Percentiles rank a stretch among this genome's conserved stretches.
These are phyloP conservation scores for Pithys albifrons DNA, from an alignment of 2,113 vertebrate species.

Conservation along the genomic window DNA sequence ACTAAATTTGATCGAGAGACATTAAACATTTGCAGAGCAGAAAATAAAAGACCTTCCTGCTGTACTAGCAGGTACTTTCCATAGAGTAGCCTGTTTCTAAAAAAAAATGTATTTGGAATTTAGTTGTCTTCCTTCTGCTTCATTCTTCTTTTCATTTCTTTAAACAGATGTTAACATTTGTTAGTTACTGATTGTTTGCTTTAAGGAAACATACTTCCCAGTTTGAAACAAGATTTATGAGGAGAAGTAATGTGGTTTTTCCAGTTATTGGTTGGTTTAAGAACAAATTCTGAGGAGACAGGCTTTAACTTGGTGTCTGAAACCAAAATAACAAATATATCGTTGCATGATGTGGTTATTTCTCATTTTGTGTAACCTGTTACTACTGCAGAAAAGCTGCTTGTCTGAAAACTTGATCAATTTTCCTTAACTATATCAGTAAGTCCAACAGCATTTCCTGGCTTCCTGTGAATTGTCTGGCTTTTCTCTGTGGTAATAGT, in stretches of 20 bases:
- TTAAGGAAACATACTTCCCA: neutral
- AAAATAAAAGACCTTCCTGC: neutral
- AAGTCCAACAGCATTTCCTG: neutral
- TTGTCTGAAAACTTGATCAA: neutral
- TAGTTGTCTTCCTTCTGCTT: neutral
- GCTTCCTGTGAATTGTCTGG: neutral
- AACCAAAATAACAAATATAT: neutral
- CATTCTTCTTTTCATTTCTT: neutral
- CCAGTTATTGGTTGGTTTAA: neutral
- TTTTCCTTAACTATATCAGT: neutral
- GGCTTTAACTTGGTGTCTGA: neutral
- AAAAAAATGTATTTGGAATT: neutral
- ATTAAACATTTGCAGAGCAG: neutral
- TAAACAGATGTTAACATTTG: neutral
- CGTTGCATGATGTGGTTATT: neutral
- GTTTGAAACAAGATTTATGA: neutral
- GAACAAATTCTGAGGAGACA: neutral
- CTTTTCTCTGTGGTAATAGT: neutral
- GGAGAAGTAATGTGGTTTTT: neutral
- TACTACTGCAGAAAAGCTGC: neutral
- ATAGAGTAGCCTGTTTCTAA: neutral
- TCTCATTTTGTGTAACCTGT: neutral
- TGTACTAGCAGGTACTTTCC: rapidly evolving
- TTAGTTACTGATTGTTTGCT: neutral
- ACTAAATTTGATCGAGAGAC: neutral